Evolutionary conservation across 2,113 vertebrate species (phyloP).

Genomic region (Pholis gunnellus): DNA sequence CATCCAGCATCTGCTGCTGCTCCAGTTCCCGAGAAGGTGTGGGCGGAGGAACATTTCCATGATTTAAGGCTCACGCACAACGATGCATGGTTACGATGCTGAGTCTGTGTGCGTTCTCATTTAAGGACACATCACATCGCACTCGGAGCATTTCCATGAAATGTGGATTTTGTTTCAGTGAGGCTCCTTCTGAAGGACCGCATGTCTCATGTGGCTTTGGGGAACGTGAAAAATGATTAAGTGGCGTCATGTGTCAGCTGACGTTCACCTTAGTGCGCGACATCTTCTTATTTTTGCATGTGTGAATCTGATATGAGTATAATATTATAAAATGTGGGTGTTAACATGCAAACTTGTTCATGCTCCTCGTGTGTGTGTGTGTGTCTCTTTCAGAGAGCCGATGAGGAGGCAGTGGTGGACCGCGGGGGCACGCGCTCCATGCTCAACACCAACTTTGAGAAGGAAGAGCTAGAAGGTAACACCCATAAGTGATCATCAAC

Average conservation of each 20-base stretch:
- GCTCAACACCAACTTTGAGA: conserved; percentile 99
- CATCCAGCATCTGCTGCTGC: conserved; percentile 18
- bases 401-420: conserved; percentile 98
- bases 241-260: not conserved
- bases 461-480: conserved; percentile 98
- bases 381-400: conserved; percentile 89
- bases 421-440: conserved; percentile 96
- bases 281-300: not conserved
- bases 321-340: not conserved
- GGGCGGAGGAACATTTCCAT: conserved; percentile 13
- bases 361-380: not conserved
- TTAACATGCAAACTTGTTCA: not conserved
- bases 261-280: not conserved
- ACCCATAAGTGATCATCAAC: not conserved
- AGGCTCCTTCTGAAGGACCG: not conserved
- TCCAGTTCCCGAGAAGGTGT: conserved; percentile 11
- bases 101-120: conserved; percentile 22
- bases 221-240: not conserved
- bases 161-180: conserved; percentile 18
- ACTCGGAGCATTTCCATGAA: conserved; percentile 43
- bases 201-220: not conserved
- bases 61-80: conserved; percentile 22
- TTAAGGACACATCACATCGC: conserved; percentile 42
- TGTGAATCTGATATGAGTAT: not conserved
- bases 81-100: conserved; percentile 40